Conservation (phyloP, 2,888 invertebrate species). For the Sminthurinus aureus region DNA sequence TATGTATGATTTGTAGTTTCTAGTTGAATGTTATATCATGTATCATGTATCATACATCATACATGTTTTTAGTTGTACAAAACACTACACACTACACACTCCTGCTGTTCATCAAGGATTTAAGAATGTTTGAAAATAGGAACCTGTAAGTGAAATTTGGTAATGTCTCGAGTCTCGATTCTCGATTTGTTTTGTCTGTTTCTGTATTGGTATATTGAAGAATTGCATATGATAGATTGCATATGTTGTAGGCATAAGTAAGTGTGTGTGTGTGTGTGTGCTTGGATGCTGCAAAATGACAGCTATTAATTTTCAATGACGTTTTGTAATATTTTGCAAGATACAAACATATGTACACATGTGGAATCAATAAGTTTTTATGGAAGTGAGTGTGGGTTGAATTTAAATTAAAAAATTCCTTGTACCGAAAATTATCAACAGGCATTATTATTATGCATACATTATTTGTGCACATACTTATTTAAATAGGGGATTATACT, state of each 20-base stretch:
- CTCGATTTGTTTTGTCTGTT: not conserved
- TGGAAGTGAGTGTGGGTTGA: slow-evolving; percentile 27
- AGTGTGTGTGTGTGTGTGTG: not conserved
- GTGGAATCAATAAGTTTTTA: slow-evolving; percentile 36
- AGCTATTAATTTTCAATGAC: slow-evolving; percentile 33
- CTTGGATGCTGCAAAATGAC: slow-evolving; percentile 29
- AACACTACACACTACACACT: too few species aligned
- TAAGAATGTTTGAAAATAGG: not conserved
- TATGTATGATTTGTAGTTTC: too few species aligned
- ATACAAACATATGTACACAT: slow-evolving; percentile 7
- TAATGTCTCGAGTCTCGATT: too few species aligned
- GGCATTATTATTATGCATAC: not conserved
- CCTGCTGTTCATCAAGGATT: too few species aligned
- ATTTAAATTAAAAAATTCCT: slow-evolving; percentile 34
- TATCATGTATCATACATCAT: too few species aligned
- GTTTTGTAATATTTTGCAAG: slow-evolving; percentile 28
- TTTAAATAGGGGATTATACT: too few species aligned
- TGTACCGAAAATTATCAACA: not conserved
- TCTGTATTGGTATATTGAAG: too few species aligned
- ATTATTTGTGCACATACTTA: too few species aligned
- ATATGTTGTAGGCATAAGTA: not conserved
- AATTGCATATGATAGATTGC: too few species aligned
- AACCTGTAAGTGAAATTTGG: not conserved
- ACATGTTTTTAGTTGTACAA: too few species aligned
- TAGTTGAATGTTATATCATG: too few species aligned